These are phyloP conservation scores for Cantharis nigra DNA, from an alignment of 2,888 invertebrate genomes.

Conservation along the genomic window DNA sequence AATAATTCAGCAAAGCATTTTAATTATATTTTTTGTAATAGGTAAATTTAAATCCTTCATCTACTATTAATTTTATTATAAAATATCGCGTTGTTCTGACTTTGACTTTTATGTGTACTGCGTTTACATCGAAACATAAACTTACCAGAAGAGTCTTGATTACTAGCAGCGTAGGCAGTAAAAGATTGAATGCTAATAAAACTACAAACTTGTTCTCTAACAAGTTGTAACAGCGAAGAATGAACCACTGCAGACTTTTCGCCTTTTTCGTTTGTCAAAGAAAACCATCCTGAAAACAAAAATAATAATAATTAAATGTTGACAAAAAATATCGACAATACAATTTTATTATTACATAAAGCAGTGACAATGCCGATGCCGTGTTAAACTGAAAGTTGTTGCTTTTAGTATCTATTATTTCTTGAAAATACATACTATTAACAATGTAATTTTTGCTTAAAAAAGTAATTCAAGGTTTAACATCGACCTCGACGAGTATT, in stretches of 20 bases:
- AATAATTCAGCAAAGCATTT: not conserved
- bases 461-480: not conserved
- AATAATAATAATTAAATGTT: slow-evolving; percentile 1
- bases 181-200: slow-evolving; percentile 68
- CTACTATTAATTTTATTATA: not conserved
- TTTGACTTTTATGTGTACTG: slow-evolving; percentile 1
- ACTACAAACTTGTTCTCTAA: slow-evolving; percentile 70
- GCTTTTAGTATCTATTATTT: not conserved
- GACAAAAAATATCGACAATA: not conserved
- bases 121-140: slow-evolving; percentile 12
- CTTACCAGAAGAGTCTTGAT: slow-evolving; percentile 48
- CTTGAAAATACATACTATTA: not conserved
- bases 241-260: slow-evolving; percentile 68
- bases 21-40: not conserved
- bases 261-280: slow-evolving; percentile 69
- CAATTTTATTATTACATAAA: not conserved
- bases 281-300: slow-evolving; percentile 67
- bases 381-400: not conserved
- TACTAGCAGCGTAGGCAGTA: slow-evolving; percentile 60
- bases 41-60: not conserved
- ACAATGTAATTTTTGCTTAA: not conserved
- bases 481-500: not conserved
- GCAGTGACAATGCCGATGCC: not conserved
- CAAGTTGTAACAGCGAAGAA: slow-evolving; percentile 67
- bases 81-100: not conserved